Evolutionary conservation across 2,888 invertebrate species (phyloP), one percentile per base, ranked within the genome.

Genomic region (Archips xylosteana): DNA sequence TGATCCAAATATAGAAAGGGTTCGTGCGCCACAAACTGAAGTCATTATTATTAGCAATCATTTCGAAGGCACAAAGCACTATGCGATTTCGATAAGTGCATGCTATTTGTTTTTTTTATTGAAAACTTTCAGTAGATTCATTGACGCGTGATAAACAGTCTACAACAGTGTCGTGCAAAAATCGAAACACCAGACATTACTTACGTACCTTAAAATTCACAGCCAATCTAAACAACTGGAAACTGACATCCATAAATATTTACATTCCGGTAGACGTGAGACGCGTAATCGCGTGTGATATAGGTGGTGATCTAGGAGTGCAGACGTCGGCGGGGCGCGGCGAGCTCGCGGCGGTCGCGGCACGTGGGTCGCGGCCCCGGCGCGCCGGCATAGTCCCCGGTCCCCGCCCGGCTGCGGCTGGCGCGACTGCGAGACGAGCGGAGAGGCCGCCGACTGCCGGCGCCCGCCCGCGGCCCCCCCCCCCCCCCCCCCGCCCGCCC

Each of bases 221-320:
- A 92, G 94, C 92, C 92, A 92, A 93, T 93, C 92, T 93, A 93
- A 94, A 93, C 92, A 93, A 93, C 91, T 92, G 91, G 92, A 93
- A 92, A 92, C 92, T 93, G 93, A 92, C 93, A 93, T 93, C 93
- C 92, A 92, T 94, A 94, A 93, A 93, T 94, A 93, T 94, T 94
- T 94, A 94, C 94, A 93, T 92, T 92, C 87, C 89, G 90, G 85
- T 83, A 86, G 89, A 88, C 85, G 90, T 86, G 87, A 86, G 88
- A 87, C 85, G 88, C 86, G 89, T 88, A 85, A 86, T 87, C 86
- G 87, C 86, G 87, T 89, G 87, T 85, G 88, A 85, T 89, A 86
- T 82, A 86, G 83, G 85, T 82, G 83, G 84, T 81, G 86, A 82
- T 85, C 39, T 54, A 39, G 9, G 34, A 15, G 82, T 81, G 83